Conservation (phyloP, 2,888 invertebrate genomes). For the Drosophila melanosoma region DNA sequence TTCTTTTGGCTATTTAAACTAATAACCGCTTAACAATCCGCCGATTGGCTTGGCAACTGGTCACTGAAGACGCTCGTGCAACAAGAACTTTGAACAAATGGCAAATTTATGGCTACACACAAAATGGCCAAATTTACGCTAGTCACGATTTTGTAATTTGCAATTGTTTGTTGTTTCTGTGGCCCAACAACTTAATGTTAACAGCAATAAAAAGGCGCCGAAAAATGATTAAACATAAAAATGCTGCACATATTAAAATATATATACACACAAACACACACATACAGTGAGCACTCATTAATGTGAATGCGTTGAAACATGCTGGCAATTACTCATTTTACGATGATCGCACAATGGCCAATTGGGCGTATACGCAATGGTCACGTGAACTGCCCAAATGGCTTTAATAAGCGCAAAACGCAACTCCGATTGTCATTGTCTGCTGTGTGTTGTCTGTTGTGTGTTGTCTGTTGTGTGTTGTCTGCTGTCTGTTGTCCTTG, state of each 20-base stretch:
- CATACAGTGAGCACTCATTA: slow-evolving; percentile 65
- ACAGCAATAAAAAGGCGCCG: slow-evolving; percentile 66
- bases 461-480: slow-evolving; percentile 9
- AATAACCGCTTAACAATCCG: slow-evolving; percentile 64
- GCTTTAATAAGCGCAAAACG: slow-evolving; percentile 64
- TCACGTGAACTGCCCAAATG: slow-evolving; percentile 69
- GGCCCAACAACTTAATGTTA: slow-evolving; percentile 55
- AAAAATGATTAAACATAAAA: slow-evolving; percentile 79
- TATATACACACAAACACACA: slow-evolving; percentile 18
- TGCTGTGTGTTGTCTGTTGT: slow-evolving; percentile 34
- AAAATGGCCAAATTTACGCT: slow-evolving; percentile 72
- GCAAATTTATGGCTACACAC: slow-evolving; percentile 62
- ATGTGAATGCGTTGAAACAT: slow-evolving; percentile 76
- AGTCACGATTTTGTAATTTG: slow-evolving; percentile 82
- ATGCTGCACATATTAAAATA: slow-evolving; percentile 61
- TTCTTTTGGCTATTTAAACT: slow-evolving; percentile 65
- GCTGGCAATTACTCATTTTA: slow-evolving; percentile 82
- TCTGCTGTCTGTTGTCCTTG: slow-evolving; percentile 22
- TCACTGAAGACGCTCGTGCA: slow-evolving; percentile 24
- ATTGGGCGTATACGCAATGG: slow-evolving; percentile 65
- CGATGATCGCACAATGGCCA: slow-evolving; percentile 71
- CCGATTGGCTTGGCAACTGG: slow-evolving; percentile 33
- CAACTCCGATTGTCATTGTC: slow-evolving; percentile 64
- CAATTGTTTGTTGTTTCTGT: slow-evolving; percentile 49
- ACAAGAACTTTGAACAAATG: slow-evolving; percentile 53